Conservation (phyloP, 2,888 invertebrate genomes). For the Caenorhabditis afra region DNA sequence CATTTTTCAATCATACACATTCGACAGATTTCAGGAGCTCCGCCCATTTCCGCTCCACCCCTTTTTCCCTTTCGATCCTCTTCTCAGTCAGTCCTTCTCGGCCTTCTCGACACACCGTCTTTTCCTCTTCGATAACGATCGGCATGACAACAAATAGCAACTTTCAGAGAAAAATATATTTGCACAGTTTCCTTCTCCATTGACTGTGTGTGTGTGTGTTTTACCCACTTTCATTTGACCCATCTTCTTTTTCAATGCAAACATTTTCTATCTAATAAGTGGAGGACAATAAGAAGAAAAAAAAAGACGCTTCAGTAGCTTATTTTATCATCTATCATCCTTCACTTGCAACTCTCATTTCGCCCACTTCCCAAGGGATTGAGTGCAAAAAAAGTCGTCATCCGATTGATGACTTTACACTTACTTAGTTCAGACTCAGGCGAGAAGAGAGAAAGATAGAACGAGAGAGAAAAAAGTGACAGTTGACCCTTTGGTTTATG, state of each 20-base stretch:
- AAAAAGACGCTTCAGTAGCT: background rate
- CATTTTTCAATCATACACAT: too few species aligned
- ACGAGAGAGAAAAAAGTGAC: too few species aligned
- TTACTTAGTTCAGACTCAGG: too few species aligned
- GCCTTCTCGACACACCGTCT: too few species aligned
- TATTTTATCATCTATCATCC: slow-evolving; percentile 25
- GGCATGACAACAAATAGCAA: slow-evolving; percentile 21
- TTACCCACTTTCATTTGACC: slow-evolving; percentile 15
- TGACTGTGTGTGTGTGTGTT: background rate
- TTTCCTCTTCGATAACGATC: background rate
- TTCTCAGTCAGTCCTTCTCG: too few species aligned
- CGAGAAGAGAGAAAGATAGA: too few species aligned
- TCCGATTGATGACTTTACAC: too few species aligned
- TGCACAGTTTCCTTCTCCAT: slow-evolving; percentile 29
- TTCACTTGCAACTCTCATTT: background rate
- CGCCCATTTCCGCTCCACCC: slow-evolving; percentile 12
- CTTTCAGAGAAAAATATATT: slow-evolving; percentile 23
- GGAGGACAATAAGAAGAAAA: background rate
- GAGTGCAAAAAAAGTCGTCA: too few species aligned
- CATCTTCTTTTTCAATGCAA: slow-evolving; percentile 49
- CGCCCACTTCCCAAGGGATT: too few species aligned
- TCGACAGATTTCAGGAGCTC: background rate
- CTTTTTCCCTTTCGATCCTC: slow-evolving; percentile 3
- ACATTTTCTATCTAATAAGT: slow-evolving; percentile 5
- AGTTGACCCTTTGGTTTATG: background rate